These are phyloP conservation scores for Drosophila trapezifrons DNA, from an alignment of 1,140 invertebrate genomes.

Conservation along the genomic window DNA sequence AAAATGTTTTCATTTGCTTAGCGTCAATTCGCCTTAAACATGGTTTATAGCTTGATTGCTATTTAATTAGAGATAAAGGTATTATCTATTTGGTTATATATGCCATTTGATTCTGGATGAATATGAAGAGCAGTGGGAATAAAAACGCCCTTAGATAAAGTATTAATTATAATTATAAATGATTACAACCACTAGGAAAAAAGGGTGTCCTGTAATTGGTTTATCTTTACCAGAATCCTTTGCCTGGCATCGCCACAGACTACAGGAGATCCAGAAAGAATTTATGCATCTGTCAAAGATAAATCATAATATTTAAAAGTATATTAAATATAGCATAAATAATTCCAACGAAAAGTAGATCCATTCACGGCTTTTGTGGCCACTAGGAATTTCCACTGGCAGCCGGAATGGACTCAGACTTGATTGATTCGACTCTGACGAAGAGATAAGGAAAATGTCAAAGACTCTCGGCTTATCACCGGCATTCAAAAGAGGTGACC, in stretches of 20 bases:
- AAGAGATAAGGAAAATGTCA: conserved; percentile 69
- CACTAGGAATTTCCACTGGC: not conserved
- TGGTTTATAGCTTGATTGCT: conserved; percentile 1
- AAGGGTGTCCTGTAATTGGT: too few species aligned
- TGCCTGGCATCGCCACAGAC: too few species aligned
- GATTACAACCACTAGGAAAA: not conserved
- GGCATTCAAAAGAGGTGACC: conserved; percentile 27
- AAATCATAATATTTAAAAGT: not conserved
- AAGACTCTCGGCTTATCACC: conserved; percentile 31
- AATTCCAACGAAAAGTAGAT: not conserved
- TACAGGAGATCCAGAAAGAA: conserved; percentile 14
- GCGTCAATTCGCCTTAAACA: conserved; percentile 27
- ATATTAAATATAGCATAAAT: not conserved
- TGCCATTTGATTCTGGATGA: not conserved
- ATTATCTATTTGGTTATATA: not conserved
- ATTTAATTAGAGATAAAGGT: not conserved
- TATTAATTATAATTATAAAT: not conserved
- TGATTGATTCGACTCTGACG: conserved; percentile 43
- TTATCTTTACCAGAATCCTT: too few species aligned
- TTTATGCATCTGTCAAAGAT: conserved; percentile 14
- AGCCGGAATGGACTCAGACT: conserved; percentile 19
- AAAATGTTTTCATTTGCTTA: conserved; percentile 19
- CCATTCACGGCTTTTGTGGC: not conserved
- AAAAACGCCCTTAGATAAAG: not conserved
- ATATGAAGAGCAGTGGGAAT: not conserved